Percentiles rank a stretch among this genome's conserved stretches.
phyloP scores from a whole-genome alignment of 2,113 vertebrate genomes.

The Coregonus clupeaformis region DNA sequence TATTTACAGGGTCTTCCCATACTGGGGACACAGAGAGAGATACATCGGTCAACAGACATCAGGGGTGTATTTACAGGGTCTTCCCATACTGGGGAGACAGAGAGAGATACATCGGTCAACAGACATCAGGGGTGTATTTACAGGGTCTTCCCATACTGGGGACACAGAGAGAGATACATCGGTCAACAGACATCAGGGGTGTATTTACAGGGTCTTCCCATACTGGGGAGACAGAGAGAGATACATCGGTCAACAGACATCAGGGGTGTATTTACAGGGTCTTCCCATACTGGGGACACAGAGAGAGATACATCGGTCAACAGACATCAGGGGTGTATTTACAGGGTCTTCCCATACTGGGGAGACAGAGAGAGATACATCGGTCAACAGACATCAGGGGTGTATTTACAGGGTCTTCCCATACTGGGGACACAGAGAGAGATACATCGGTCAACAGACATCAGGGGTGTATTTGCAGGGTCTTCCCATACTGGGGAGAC shows the following conservation, averaged over 20 bases:
- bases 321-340: too few relatives aligned
- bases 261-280: too few relatives aligned
- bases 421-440: slow-evolving; percentile 74
- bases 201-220: too few relatives aligned
- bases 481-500: slow-evolving; percentile 86
- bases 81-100: slow-evolving; percentile 84
- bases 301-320: neutral
- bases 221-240: slow-evolving; percentile 74
- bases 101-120: neutral
- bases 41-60: neutral
- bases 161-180: neutral
- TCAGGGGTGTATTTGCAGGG: too few relatives aligned
- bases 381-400: neutral
- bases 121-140: too few relatives aligned
- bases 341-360: slow-evolving; percentile 96
- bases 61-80: too few relatives aligned
- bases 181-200: neutral
- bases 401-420: too few relatives aligned
- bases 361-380: slow-evolving; percentile 2
- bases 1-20: too few relatives aligned
- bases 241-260: neutral
- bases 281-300: slow-evolving; percentile 85
- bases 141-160: slow-evolving; percentile 94
- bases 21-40: slow-evolving; percentile 69
- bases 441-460: neutral